Conservation (phyloP, 2,797 vertebrate species). For the Pitangus sulphuratus region DNA sequence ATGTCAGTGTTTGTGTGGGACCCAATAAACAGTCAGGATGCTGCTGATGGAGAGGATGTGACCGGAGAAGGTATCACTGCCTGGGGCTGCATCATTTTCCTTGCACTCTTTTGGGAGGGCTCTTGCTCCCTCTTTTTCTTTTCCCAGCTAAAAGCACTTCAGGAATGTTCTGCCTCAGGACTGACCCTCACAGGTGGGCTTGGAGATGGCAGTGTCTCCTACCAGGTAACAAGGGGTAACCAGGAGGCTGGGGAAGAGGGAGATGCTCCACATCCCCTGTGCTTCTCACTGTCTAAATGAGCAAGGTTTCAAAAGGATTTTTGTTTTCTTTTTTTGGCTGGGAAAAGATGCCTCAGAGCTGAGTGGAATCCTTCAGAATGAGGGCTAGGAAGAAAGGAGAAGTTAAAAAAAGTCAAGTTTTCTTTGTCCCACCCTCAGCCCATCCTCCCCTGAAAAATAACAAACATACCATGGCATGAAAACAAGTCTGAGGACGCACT, state of each 20-base stretch:
- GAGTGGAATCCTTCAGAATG: neutral
- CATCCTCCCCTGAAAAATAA: slow-evolving; percentile 13
- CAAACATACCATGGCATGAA: slow-evolving; percentile 1
- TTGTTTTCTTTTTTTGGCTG: neutral
- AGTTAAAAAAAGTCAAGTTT: neutral
- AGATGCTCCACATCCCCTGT: neutral
- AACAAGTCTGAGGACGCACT: neutral
- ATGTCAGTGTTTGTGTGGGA: neutral
- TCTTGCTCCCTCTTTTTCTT: neutral
- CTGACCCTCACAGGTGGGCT: rapidly evolving
- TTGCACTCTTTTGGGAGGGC: neutral
- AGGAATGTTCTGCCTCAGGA: neutral
- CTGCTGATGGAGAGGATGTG: neutral
- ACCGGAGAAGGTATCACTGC: neutral
- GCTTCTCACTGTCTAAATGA: neutral
- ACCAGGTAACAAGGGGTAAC: neutral
- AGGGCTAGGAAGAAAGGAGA: neutral
- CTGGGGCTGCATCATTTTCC: neutral
- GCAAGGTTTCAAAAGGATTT: neutral
- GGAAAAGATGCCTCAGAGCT: neutral
- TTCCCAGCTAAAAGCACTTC: neutral
- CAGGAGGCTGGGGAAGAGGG: neutral
- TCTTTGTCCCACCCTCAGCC: neutral
- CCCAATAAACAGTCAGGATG: neutral
- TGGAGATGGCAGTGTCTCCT: neutral